A percentile compares a stretch with the other conserved stretches of the same genome.
Evolutionary conservation across 2,888 invertebrate species (phyloP).

Genomic region (Oeneis ivallda): DNA sequence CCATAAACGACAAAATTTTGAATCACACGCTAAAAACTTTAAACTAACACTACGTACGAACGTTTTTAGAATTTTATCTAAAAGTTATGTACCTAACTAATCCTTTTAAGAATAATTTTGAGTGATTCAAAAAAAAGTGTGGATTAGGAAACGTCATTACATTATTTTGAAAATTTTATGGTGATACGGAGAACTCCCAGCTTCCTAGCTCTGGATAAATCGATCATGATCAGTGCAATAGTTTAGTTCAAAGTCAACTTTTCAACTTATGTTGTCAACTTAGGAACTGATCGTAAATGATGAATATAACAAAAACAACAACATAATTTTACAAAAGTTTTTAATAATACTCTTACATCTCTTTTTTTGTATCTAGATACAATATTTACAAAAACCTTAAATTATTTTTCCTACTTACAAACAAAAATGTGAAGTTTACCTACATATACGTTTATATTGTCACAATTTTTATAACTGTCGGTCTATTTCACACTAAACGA

Average conservation of each 20-base stretch:
- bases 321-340: constrained; percentile 57
- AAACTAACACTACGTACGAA: not conserved
- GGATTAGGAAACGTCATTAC: too few relatives aligned
- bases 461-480: constrained; percentile 52
- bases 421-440: constrained; percentile 45
- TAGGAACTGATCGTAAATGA: too few relatives aligned
- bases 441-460: constrained; percentile 52
- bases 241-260: too few relatives aligned
- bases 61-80: not conserved
- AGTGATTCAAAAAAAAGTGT: too few relatives aligned
- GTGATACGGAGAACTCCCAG: too few relatives aligned
- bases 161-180: too few relatives aligned
- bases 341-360: constrained; percentile 77
- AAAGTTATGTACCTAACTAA: too few relatives aligned
- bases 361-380: constrained; percentile 72
- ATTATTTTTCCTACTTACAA: constrained; percentile 36
- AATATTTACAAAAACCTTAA: constrained; percentile 78
- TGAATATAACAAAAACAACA: constrained; percentile 28
- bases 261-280: too few relatives aligned
- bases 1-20: constrained; percentile 23
- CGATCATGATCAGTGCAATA: too few relatives aligned
- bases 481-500: constrained; percentile 38
- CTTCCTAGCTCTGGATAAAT: too few relatives aligned
- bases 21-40: constrained; percentile 19
- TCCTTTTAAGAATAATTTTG: too few relatives aligned